A percentile compares a stretch with the other conserved stretches of the same genome.
Evolutionary conservation across 2,888 invertebrate species (phyloP).

Genomic region (Phanerotoma sp.): DNA sequence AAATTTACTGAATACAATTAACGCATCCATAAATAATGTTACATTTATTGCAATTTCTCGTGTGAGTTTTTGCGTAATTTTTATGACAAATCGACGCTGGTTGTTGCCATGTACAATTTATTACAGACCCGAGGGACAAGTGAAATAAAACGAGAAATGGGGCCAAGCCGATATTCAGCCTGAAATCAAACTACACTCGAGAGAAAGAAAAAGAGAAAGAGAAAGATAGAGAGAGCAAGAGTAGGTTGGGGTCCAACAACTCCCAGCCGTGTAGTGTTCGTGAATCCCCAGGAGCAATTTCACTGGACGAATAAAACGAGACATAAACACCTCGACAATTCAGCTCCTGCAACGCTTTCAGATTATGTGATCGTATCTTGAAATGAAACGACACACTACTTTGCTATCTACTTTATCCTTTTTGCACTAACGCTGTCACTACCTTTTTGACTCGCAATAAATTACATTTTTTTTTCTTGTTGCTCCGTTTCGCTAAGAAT

Average conservation of each 20-base stretch:
- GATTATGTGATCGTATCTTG: conserved; percentile 26
- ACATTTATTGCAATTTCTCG: neutral
- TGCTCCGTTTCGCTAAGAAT: no score
- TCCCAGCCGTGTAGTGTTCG: conserved; percentile 13
- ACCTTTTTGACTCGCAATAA: neutral
- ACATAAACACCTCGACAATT: conserved; percentile 28
- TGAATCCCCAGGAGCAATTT: conserved; percentile 22
- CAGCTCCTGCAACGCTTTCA: conserved; percentile 21
- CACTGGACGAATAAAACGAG: conserved; percentile 25
- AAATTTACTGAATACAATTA: no score
- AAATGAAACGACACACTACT: conserved; percentile 18
- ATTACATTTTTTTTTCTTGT: no score
- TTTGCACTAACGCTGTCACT: neutral
- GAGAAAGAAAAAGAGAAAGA: neutral
- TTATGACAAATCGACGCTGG: conserved; percentile 4
- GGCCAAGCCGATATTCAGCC: neutral
- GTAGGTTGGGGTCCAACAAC: conserved; percentile 4
- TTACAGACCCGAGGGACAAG: conserved; percentile 2
- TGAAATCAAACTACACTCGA: conserved; percentile 10
- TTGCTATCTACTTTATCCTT: neutral
- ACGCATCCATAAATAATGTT: no score
- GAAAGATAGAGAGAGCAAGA: neutral
- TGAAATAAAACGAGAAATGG: conserved; percentile 9
- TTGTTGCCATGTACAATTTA: conserved; percentile 9
- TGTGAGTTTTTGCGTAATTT: neutral